Evolutionary conservation across 2,797 vertebrate species (phyloP).

Genomic region (Sebastes miniatus): DNA sequence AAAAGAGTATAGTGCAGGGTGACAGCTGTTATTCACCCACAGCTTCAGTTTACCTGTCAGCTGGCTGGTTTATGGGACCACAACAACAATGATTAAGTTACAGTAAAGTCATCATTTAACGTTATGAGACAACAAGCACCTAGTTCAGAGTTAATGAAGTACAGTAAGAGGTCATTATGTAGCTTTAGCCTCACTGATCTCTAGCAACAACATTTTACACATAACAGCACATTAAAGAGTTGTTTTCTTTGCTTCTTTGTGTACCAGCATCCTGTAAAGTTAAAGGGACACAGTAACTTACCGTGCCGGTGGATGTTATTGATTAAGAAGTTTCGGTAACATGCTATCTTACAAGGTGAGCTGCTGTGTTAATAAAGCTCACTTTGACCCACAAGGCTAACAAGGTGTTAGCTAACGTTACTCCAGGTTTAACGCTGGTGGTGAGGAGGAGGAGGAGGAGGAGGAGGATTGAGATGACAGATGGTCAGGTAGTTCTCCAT

Average conservation of each 20-base stretch:
- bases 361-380: not conserved
- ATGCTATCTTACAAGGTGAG: not conserved
- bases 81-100: not conserved
- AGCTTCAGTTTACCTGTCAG: not conserved
- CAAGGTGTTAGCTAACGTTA: not conserved
- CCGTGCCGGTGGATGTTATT: not conserved
- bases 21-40: not conserved
- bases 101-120: not conserved
- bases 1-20: too few species aligned
- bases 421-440: not conserved
- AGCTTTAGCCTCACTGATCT: not conserved
- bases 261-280: not conserved
- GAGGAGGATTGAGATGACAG: constrained; percentile 4
- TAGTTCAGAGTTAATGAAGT: not conserved
- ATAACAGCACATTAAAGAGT: too few species aligned
- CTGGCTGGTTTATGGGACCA: not conserved
- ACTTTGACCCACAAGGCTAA: not conserved
- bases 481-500: constrained; percentile 15
- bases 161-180: not conserved
- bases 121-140: not conserved
- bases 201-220: not conserved
- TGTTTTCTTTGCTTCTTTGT: too few species aligned
- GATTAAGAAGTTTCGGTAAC: not conserved
- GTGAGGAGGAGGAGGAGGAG: not conserved
- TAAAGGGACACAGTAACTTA: not conserved